Percentiles rank a stretch among this genome's conserved stretches.
phyloP scores from a whole-genome alignment of 2,797 vertebrate genomes.

The Phataginus tetradactyla region DNA sequence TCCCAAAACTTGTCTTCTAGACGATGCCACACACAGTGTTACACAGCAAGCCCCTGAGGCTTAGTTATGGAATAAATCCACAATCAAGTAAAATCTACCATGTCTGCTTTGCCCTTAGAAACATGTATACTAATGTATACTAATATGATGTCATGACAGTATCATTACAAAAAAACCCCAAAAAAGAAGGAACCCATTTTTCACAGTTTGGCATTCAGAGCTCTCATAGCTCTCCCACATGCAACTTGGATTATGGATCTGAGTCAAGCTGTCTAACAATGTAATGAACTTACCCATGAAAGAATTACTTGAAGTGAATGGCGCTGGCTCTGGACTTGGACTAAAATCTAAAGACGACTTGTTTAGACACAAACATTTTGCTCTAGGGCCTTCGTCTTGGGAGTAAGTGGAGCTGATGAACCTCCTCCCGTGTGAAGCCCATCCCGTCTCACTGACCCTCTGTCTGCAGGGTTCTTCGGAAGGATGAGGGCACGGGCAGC shows the following conservation, averaged over 20 bases:
- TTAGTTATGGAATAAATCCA: slow-evolving; percentile 38
- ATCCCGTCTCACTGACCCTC: slow-evolving; percentile 56
- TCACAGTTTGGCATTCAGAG: neutral
- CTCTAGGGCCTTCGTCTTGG: slow-evolving; percentile 83
- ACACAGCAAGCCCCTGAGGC: slow-evolving; percentile 55
- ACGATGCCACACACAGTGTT: slow-evolving; percentile 67
- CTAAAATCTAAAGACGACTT: slow-evolving; percentile 85
- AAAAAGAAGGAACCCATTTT: neutral
- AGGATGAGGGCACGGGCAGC: slow-evolving; percentile 80
- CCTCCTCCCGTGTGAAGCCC: slow-evolving; percentile 79
- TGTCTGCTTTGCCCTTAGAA: slow-evolving; percentile 49
- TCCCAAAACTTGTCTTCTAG: slow-evolving; percentile 49
- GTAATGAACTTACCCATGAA: slow-evolving; percentile 92
- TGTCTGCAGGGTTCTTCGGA: slow-evolving; percentile 90
- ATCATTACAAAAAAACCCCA: neutral
- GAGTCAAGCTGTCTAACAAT: neutral
- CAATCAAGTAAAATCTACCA: slow-evolving; percentile 40
- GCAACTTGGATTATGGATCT: neutral
- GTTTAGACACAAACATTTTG: slow-evolving; percentile 85
- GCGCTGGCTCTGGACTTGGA: slow-evolving; percentile 83
- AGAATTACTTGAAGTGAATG: slow-evolving; percentile 81
- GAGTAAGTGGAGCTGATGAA: slow-evolving; percentile 78
- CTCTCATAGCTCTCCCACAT: neutral
- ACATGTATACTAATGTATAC: neutral
- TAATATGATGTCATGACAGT: neutral